Evolutionary conservation across 2,888 invertebrate species (phyloP), one percentile per base, ranked within the genome.

Genomic region (Drosophila nr. perissopoda): DNA sequence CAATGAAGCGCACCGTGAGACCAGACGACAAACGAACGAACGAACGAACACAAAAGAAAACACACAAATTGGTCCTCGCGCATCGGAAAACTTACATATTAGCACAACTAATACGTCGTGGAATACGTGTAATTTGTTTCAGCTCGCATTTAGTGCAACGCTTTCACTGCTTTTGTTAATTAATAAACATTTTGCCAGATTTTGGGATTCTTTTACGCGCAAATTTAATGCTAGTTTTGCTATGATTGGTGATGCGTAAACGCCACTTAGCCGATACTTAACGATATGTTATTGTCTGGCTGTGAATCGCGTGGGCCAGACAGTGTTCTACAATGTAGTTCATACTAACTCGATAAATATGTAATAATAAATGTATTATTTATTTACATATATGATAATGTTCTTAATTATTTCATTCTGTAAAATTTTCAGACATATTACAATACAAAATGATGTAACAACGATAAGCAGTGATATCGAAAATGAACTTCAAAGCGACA

Each of bases 1-100:
- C 87, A 85, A 85, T 87, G 81, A 85, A 80, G 85, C 85, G 87
- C 81, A 85, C 82, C 66, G 80, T 79, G 67, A 69, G 79, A 73
- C 72, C 85, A 85, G 85, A 81, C 84, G 63, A 76, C 77, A 73
- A 76, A 78, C 74, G 80, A 74, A 58, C 76, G 53, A 67, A 66
- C 60, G 82, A 74, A 64, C 74, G 68, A 65, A 66, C 61, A 84
- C 88, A 86, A 86, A 87, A 83, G 81, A 81, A 85, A 87, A 83
- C 68, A 61, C 75, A 72, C 74, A 74, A 83, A 73, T 62, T 48
- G 40, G 40, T 48, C 45, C 63, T 51, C n/a, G 51, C 42, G 25
- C 29, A 60, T 7, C n/a, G 6, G 13, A 59, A 58, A 61, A 77
- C 80, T 83, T 71, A 76, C 73, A 73, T 69, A 65, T 71, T 53